A percentile compares a stretch with the other conserved stretches of the same genome.
These are phyloP conservation scores for Diphyllodes magnificus DNA, from an alignment of 2,113 vertebrate genomes.

Conservation along the genomic window DNA sequence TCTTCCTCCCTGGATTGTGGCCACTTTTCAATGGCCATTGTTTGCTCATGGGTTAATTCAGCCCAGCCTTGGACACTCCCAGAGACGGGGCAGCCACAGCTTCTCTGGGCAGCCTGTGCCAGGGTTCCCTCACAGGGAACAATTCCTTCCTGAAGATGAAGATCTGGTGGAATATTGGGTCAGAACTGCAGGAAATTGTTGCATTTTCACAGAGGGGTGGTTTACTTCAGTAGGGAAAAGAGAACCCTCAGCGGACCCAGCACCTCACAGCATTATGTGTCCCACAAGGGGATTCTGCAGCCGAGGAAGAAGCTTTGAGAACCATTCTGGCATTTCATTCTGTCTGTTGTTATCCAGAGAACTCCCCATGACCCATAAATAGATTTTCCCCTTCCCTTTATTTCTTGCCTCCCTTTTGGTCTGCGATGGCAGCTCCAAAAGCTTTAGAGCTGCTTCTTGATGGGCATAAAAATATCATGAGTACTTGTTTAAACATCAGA, in stretches of 20 bases:
- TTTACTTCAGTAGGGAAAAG: neutral
- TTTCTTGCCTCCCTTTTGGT: neutral
- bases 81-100: neutral
- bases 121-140: fast-evolving
- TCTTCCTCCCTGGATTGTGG: neutral
- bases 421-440: neutral
- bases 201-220: neutral
- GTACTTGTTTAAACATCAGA: slow-evolving; percentile 53
- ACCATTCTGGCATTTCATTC: neutral
- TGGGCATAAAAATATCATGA: neutral
- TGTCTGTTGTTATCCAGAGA: neutral
- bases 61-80: neutral
- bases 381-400: neutral
- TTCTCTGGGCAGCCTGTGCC: neutral
- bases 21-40: neutral
- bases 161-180: neutral
- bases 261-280: fast-evolving
- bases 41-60: neutral
- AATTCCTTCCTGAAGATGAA: fast-evolving
- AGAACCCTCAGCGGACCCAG: neutral
- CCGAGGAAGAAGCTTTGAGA: neutral
- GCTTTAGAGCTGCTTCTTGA: neutral
- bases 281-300: slow-evolving; percentile 6
- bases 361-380: neutral
- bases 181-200: neutral